Evolutionary conservation across 2,888 invertebrate genomes (phyloP).

Genomic region (Microplitis deprimator): DNA sequence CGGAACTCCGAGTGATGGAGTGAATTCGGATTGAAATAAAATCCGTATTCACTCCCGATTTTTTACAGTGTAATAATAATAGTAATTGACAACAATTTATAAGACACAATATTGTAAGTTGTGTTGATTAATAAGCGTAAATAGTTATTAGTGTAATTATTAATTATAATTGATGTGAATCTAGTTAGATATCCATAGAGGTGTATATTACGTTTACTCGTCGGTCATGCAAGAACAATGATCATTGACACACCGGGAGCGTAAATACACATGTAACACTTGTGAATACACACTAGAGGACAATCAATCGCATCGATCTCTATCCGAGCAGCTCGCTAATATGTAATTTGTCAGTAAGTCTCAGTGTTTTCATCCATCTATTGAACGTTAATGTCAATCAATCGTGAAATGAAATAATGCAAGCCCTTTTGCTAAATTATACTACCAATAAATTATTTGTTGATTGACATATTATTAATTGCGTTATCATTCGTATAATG

Average conservation of each 20-base stretch:
- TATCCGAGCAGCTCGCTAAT: conserved; percentile 15
- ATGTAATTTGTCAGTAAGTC: conserved; percentile 29
- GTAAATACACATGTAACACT: not conserved
- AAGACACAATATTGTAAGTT: too few species aligned
- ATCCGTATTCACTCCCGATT: too few species aligned
- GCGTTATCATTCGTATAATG: too few species aligned
- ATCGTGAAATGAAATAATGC: not conserved
- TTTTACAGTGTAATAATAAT: too few species aligned
- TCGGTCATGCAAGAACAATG: conserved; percentile 10
- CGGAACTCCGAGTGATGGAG: too few species aligned
- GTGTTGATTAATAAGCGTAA: too few species aligned
- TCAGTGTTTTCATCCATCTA: conserved; percentile 7
- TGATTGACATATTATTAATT: too few species aligned
- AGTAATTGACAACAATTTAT: too few species aligned
- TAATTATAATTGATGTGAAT: not conserved
- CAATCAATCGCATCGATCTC: conserved; percentile 27
- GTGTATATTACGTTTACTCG: conserved; percentile 21
- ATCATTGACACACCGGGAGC: conserved; percentile 12
- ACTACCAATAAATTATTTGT: too few species aligned
- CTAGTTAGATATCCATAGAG: not conserved
- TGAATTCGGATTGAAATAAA: too few species aligned
- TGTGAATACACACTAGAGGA: conserved; percentile 24
- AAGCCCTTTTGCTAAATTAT: too few species aligned
- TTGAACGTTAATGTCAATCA: conserved; percentile 22
- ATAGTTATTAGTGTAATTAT: not conserved